These are phyloP conservation scores for Papilio polytes DNA, from an alignment of 1,140 invertebrate species.

Conservation along the genomic window DNA sequence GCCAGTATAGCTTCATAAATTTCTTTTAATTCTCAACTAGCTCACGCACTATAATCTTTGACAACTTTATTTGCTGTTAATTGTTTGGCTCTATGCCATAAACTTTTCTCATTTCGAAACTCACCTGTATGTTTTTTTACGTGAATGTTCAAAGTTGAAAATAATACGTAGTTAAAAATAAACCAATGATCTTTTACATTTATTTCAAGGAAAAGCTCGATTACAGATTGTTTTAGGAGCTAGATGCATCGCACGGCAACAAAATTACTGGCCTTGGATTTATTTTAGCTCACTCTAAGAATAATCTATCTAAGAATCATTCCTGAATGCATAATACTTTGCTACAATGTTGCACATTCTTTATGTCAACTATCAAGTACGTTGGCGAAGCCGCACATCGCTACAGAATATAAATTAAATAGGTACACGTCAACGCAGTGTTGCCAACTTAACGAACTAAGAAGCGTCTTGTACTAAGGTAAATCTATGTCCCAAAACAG, in stretches of 20 bases:
- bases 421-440: background rate
- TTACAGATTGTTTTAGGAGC: background rate
- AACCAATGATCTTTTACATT: background rate
- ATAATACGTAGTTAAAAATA: background rate
- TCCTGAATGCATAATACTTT: constrained; percentile 16
- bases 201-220: background rate
- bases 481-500: background rate
- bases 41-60: constrained; percentile 36
- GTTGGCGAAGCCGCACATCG: constrained; percentile 35
- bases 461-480: background rate
- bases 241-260: constrained; percentile 24
- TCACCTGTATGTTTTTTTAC: constrained; percentile 29
- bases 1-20: constrained; percentile 37
- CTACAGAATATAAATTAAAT: constrained; percentile 27
- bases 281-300: constrained; percentile 24
- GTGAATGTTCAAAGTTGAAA: background rate
- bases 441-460: constrained; percentile 20
- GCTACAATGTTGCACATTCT: constrained; percentile 30
- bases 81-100: constrained; percentile 46
- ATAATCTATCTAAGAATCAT: constrained; percentile 33
- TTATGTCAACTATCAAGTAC: constrained; percentile 31
- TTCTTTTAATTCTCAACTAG: constrained; percentile 37
- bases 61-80: constrained; percentile 45
- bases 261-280: constrained; percentile 24
- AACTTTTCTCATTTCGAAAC: constrained; percentile 33